Evolutionary conservation across 2,797 vertebrate species (phyloP).

Genomic region (Chelon labrosus): DNA sequence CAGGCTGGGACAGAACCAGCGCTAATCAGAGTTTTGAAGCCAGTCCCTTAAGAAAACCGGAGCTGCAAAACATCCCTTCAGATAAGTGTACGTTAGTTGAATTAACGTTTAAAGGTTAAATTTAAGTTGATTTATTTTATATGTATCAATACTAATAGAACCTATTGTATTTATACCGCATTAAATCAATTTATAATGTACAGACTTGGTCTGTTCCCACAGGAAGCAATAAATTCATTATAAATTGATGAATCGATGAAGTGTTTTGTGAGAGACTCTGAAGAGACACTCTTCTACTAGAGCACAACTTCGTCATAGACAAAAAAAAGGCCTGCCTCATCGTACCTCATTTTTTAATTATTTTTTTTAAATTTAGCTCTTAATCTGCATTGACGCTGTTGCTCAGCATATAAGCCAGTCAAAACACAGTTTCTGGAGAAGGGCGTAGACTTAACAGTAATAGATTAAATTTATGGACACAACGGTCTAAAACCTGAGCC

Average conservation of each 20-base stretch:
- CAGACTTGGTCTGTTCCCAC: too few species aligned
- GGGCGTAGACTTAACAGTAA: constrained; percentile 70
- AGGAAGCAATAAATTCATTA: too few species aligned
- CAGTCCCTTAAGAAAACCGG: too few species aligned
- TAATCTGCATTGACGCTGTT: constrained; percentile 60
- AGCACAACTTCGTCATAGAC: not conserved
- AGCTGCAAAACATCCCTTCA: too few species aligned
- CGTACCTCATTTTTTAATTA: not conserved
- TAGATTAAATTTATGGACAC: constrained; percentile 71
- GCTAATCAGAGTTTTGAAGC: not conserved
- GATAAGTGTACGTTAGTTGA: too few species aligned
- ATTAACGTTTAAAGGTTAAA: too few species aligned
- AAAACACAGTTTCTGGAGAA: constrained; percentile 68
- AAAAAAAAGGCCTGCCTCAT: constrained; percentile 2
- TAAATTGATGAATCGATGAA: not conserved
- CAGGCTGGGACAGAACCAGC: too few species aligned
- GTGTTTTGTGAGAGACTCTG: not conserved
- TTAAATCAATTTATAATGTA: too few species aligned
- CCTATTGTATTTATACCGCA: too few species aligned
- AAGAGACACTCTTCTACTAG: not conserved
- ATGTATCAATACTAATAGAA: too few species aligned
- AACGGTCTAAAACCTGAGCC: constrained; percentile 59
- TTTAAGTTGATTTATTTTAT: too few species aligned
- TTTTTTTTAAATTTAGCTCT: constrained; percentile 38
- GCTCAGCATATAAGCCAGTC: constrained; percentile 54